Percentiles rank a stretch among this genome's conserved stretches.
Conservation (phyloP, 2,888 invertebrate genomes). For the Bellardia pandia region DNA sequence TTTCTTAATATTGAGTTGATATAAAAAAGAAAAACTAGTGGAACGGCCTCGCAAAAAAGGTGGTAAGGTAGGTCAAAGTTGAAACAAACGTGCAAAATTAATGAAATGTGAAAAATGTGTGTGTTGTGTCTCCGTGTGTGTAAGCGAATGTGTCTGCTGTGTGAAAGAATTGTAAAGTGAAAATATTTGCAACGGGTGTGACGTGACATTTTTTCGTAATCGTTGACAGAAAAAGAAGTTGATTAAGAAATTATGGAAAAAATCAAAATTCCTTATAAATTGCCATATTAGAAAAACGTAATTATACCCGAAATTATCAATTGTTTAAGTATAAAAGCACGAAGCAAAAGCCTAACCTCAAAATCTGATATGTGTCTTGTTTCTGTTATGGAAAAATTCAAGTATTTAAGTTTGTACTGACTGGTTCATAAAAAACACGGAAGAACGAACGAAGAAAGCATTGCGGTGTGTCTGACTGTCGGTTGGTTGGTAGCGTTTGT, state of each 20-base stretch:
- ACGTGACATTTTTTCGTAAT: slow-evolving; percentile 71
- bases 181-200: slow-evolving; percentile 72
- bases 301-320: neutral
- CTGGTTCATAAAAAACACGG: slow-evolving; percentile 58
- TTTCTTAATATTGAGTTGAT: slow-evolving; percentile 47
- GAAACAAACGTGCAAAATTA: slow-evolving; percentile 76
- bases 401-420: slow-evolving; percentile 48
- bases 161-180: slow-evolving; percentile 67
- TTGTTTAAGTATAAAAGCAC: slow-evolving; percentile 17
- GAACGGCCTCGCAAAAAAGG: slow-evolving; percentile 78
- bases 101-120: slow-evolving; percentile 52
- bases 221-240: slow-evolving; percentile 41
- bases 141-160: slow-evolving; percentile 50
- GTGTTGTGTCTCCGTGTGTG: slow-evolving; percentile 65
- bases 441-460: slow-evolving; percentile 64
- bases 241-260: slow-evolving; percentile 27
- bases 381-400: slow-evolving; percentile 69
- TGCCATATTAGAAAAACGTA: slow-evolving; percentile 25
- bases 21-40: slow-evolving; percentile 66
- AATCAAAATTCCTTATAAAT: neutral
- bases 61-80: slow-evolving; percentile 84
- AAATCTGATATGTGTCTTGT: slow-evolving; percentile 61
- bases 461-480: slow-evolving; percentile 33
- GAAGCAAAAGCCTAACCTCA: slow-evolving; percentile 67
- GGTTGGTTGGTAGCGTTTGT: slow-evolving; percentile 30